These are phyloP conservation scores for Tokudaia muenninki DNA, from an alignment of 2,797 vertebrate species.

Conservation along the genomic window DNA sequence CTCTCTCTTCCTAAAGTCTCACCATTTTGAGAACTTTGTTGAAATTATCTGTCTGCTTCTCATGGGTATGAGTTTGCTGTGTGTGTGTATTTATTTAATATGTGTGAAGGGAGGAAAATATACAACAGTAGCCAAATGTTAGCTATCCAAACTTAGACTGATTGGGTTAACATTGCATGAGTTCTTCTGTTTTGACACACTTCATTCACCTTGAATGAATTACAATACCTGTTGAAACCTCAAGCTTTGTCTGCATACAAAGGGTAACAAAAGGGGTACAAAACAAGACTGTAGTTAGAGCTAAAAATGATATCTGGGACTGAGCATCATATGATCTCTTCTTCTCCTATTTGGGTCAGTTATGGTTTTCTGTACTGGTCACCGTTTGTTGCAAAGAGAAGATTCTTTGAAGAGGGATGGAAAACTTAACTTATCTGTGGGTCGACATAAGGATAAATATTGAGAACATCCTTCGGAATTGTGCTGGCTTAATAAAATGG, in stretches of 20 bases:
- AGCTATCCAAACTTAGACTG: neutral
- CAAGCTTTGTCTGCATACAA: slow-evolving; percentile 12
- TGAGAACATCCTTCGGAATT: neutral
- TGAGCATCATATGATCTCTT: neutral
- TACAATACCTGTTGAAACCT: neutral
- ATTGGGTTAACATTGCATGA: neutral
- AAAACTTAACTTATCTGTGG: neutral
- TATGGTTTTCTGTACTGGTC: neutral
- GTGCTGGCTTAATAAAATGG: neutral
- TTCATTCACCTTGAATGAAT: slow-evolving; percentile 49
- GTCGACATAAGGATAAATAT: neutral
- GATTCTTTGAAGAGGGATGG: neutral
- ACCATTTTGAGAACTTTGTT: neutral
- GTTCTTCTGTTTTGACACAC: neutral
- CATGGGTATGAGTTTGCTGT: neutral
- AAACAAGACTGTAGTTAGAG: neutral
- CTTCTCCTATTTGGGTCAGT: neutral
- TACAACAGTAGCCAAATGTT: neutral
- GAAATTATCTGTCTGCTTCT: neutral
- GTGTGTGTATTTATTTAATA: neutral
- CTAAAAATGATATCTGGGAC: neutral
- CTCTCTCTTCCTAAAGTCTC: neutral
- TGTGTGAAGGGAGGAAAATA: neutral
- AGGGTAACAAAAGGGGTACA: slow-evolving; percentile 15
- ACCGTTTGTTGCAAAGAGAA: neutral